phyloP scores from a whole-genome alignment of 2,113 vertebrate genomes.

The Thermophis baileyi region DNA sequence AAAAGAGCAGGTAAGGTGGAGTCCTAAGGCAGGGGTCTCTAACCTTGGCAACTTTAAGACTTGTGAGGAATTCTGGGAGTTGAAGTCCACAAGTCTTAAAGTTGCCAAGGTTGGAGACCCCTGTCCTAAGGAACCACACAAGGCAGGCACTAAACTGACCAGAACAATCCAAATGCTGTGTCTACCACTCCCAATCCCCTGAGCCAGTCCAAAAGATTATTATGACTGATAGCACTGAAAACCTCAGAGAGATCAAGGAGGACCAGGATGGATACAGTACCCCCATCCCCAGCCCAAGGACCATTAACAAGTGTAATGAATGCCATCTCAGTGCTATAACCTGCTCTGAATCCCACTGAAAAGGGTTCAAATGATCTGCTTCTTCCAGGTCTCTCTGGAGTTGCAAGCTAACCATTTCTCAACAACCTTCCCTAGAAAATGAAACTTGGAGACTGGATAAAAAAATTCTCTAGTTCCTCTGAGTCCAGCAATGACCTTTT shows the following conservation, averaged over 20 bases:
- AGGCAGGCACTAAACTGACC: neutral
- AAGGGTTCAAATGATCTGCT: neutral
- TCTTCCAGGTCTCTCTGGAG: neutral
- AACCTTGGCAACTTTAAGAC: no score
- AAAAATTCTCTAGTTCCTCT: neutral
- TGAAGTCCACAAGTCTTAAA: no score
- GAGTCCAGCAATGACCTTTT: neutral
- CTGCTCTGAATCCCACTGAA: neutral
- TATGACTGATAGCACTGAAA: neutral
- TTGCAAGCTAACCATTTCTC: neutral
- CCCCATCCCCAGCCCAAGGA: neutral
- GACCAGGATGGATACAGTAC: neutral
- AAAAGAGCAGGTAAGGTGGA: neutral
- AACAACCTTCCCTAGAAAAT: neutral
- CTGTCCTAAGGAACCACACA: neutral
- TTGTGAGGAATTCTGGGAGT: no score
- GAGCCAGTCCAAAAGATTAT: neutral
- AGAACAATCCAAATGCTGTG: neutral
- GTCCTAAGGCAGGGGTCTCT: neutral
- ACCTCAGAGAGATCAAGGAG: neutral
- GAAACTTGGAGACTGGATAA: neutral
- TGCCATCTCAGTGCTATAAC: neutral
- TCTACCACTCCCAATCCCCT: neutral
- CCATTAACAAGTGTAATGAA: neutral
- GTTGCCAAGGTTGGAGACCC: no score